Evolutionary conservation across 2,113 vertebrate genomes (phyloP).

Genomic region (Casuarius casuarius): DNA sequence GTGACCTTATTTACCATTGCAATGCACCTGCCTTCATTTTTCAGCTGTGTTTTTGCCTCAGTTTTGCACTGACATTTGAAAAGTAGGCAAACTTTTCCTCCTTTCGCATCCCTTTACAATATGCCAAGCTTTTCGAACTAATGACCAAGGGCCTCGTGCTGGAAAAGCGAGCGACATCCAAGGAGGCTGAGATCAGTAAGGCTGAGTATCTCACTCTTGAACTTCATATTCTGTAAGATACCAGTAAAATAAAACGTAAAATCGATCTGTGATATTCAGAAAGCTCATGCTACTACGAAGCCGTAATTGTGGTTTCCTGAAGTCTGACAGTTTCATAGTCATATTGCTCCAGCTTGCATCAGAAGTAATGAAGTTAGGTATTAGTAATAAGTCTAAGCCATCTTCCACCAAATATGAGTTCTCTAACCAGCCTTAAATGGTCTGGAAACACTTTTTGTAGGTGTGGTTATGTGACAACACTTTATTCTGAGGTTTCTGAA

Average conservation of each 20-base stretch:
- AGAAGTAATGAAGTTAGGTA: not conserved
- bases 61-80: not conserved
- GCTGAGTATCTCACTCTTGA: not conserved
- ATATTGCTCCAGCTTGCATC: not conserved
- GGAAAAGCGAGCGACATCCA: not conserved
- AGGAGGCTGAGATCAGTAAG: not conserved
- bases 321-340: not conserved
- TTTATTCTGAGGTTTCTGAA: not conserved
- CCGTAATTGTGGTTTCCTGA: not conserved
- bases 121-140: not conserved
- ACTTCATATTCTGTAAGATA: not conserved
- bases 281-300: not conserved
- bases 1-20: not conserved
- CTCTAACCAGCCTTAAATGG: not conserved
- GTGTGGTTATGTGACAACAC: not conserved
- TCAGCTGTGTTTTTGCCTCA: not conserved
- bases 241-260: not conserved
- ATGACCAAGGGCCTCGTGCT: not conserved
- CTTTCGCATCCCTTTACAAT: not conserved
- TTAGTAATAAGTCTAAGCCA: not conserved
- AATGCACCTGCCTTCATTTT: not conserved
- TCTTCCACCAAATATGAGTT: not conserved
- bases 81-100: fast-evolving
- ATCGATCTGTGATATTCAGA: not conserved
- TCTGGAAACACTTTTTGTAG: not conserved